Base-by-base conservation (phyloP, 2,113 vertebrate genomes). In the Xerus inauris region DNA sequence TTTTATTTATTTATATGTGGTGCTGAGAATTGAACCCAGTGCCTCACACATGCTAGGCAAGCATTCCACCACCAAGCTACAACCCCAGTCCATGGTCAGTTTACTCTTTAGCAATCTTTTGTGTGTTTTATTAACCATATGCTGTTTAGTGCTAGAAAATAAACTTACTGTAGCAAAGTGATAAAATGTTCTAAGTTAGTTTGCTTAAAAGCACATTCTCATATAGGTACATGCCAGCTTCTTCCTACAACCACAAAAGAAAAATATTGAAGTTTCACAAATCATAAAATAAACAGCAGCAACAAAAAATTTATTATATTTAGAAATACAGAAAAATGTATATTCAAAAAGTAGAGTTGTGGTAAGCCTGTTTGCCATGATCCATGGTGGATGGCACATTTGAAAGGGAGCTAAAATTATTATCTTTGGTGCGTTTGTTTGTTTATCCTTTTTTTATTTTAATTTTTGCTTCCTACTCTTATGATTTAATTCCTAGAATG, bases 131-230 rank as follows among this genome's bases (percentile, higher is more conserved):
- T 59, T n/a, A 67, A 22, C 40, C 12, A 26, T 77, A 67, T 87
- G 59, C 28, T 59, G 1, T 71, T 96, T 79, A 38, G 16, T 82
- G 62, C 16, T 79, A 83, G 67, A 86, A 71, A 80, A 59, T 75
- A 80, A 93, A 42, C 20, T 10, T 73, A 3, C 49, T 91, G 3
- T 71, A 65, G 82, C 64, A 84, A 8, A 94, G 76, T 93, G 67
- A 95, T 83, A 83, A 83, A 80, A 54, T 97, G 30, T 87, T 94
- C 40, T 94, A 87, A 90, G 79, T 75, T 87, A 84, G 57, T 87
- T 94, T 96, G n/a, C 71, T 54, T 90, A 65, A 83, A n/a, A n/a
- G 94, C 17, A 47, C 76, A 5, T 89, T 89, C 96, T 86, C 10
- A 79, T 67, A 32, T 77, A 85, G 85, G 35, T 90, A 7, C 47